Percentiles rank a stretch among this genome's conserved stretches.
Evolutionary conservation across 2,888 invertebrate species (phyloP).

Genomic region (Sinopyrophorus schimmeli): DNA sequence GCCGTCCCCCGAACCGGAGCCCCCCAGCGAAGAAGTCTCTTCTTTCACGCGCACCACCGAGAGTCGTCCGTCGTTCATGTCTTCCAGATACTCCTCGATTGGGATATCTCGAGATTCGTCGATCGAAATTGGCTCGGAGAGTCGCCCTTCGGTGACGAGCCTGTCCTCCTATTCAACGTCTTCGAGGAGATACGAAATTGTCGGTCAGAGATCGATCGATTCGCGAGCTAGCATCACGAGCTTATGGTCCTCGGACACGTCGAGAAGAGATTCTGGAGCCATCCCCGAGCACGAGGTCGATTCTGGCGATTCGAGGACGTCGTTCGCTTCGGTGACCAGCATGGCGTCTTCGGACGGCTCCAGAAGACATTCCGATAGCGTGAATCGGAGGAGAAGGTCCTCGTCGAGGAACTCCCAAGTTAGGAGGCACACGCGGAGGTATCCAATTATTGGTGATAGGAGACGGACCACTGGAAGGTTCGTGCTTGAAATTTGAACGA

Average conservation of each 20-base stretch:
- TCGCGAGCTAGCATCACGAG: conserved; percentile 54
- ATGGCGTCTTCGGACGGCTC: conserved; percentile 45
- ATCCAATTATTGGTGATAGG: conserved; percentile 60
- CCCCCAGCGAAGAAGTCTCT: conserved; percentile 44
- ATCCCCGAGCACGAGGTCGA: conserved; percentile 55
- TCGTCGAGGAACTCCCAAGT: conserved; percentile 50
- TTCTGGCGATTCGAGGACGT: conserved; percentile 49
- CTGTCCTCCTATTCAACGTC: conserved; percentile 55
- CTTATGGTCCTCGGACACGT: conserved; percentile 53
- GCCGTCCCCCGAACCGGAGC: conserved; percentile 49
- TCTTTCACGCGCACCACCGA: conserved; percentile 28
- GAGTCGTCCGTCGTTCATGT: conserved; percentile 40
- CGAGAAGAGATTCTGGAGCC: conserved; percentile 52
- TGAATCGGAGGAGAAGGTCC: conserved; percentile 47
- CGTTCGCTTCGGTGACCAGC: conserved; percentile 51
- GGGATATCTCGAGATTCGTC: conserved; percentile 54
- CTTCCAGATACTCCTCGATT: conserved; percentile 45
- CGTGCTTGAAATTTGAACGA: too few relatives aligned
- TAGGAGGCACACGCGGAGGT: conserved; percentile 58
- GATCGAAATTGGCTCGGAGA: conserved; percentile 53
- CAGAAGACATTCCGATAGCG: conserved; percentile 48
- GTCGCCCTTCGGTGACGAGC: conserved; percentile 54
- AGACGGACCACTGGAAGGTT: conserved; percentile 69
- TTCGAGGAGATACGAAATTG: conserved; percentile 53
- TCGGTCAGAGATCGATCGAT: conserved; percentile 55